Base-by-base conservation (phyloP, 2,888 invertebrate species). In the Stenodema calcarata region DNA sequence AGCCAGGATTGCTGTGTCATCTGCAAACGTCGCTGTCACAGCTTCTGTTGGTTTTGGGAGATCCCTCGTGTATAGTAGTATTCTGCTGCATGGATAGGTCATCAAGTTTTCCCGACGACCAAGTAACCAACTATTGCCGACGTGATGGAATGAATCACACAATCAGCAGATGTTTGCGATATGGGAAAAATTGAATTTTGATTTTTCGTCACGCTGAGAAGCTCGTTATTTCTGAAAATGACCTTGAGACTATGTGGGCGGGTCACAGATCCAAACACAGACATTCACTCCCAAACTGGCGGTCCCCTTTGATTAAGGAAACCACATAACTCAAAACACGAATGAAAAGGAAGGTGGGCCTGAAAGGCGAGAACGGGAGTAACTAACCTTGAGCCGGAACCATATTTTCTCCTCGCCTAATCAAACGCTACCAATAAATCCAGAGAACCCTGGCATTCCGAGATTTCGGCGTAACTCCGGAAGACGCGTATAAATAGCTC, bases 391-490 rank as follows among this genome's bases (percentile, higher is more conserved):
- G 44, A 44, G 44, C 44, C 44, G 23, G n/a, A 78, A 18, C 78
- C 78, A 78, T 78, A 44, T 44, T 78, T 78, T 78, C 27, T 42
- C 78, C 23, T 23, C 18, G 14, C 44, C 47, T 69, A 70, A 70
- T 62, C 82, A 82, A 70, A 82, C 69, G 80, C 28, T 41, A 42
- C 70, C 82, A 41, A 42, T 82, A 70, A 62, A 82, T 73, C 70
- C 70, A 14, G 16, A 41, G 16, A 50, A 30, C 14, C 27, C 35
- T 16, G 62, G 75, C 73, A 70, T 73, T 70, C 73, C 73, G 73
- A 30, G 35, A 44, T 27, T 84, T 84, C 84, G 41, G 86, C 86
- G 86, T 86, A 86, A 86, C 79, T 86, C 86, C 86, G 78, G 86
- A 79, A 86, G 86, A 86, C 79, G 35, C 42, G 86, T 79, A 86